These are phyloP conservation scores for Vombatus ursinus DNA, from an alignment of 2,113 vertebrate genomes.

Conservation along the genomic window DNA sequence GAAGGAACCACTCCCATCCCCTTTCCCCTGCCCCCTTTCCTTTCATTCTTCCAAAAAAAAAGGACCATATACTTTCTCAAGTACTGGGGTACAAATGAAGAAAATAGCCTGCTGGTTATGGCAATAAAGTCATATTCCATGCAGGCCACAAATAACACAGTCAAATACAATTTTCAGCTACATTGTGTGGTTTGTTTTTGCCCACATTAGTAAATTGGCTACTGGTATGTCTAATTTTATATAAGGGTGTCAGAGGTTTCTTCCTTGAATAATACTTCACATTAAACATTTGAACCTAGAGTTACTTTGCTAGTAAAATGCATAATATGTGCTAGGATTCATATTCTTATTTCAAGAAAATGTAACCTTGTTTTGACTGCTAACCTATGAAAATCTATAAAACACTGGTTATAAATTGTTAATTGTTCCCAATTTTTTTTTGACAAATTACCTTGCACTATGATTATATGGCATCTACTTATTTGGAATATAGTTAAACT, in stretches of 20 bases:
- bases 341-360: slow-evolving; percentile 30
- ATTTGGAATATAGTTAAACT: background rate
- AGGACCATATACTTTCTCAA: background rate
- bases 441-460: background rate
- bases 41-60: background rate
- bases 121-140: slow-evolving; percentile 3
- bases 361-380: background rate
- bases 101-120: background rate
- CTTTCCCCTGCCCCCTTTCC: background rate
- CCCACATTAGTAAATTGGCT: slow-evolving; percentile 59
- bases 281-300: background rate
- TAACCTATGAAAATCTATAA: slow-evolving; percentile 16
- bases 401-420: slow-evolving; percentile 23
- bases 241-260: slow-evolving; percentile 50
- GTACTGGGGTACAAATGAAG: slow-evolving; percentile 34
- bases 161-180: slow-evolving; percentile 30
- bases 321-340: too few relatives aligned
- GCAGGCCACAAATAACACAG: too few relatives aligned
- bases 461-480: background rate
- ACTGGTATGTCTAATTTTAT: slow-evolving; percentile 1
- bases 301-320: background rate
- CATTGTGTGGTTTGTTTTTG: slow-evolving; percentile 21
- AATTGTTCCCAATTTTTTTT: background rate
- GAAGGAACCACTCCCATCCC: background rate
- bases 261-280: slow-evolving; percentile 33